Evolutionary conservation across 1,140 invertebrate genomes (phyloP), one percentile per base, ranked within the genome.

Genomic region (Melipona quadrifasciata): DNA sequence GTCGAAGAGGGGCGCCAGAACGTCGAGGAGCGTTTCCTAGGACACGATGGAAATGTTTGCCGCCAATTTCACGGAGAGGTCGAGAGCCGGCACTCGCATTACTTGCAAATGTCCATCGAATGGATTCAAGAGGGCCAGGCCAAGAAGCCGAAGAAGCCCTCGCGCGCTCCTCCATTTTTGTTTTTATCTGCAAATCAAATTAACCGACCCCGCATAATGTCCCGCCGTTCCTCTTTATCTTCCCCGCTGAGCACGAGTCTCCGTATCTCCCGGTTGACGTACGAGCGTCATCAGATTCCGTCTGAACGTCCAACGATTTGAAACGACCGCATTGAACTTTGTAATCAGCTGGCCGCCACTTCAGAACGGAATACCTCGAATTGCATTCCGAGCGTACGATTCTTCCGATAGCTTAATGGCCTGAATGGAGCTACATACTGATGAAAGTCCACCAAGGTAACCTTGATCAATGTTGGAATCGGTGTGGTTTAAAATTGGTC

Each of bases 151-250:
- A 55, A 58, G 19, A 8, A 6, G 39, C 31, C 34, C 10, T 71
- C 70, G 51, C 70, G 24, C 24, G 55, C 21, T 77, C 58, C 24
- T 61, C 34, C 47, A 77, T 77, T 77, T 77, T 77, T 77, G 17
- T 77, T 77, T 77, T 77, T 64, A 77, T 77, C 74, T 65, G 74
- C 74, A 77, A 77, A 77, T 77, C 57, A 77, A 77, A 77, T 77
- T 77, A 77, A 77, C 74, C 74, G 34, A 21, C 39, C 73, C 58
- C n/a, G 74, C 39, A 77, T 77, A 77, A 77, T 65, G 74, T 74
- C 55, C 27, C 16, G 5, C 16, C n/a, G 16, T 65, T 51, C 58
- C 64, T 77, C 74, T 77, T 77, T 47, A 61, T 77, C 39, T 76
- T n/a, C 24, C 74, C 39, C 14, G 31, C n/a, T n/a, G n/a, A n/a